Base-by-base conservation (phyloP, 2,888 invertebrate genomes). In the Arge pagana region DNA sequence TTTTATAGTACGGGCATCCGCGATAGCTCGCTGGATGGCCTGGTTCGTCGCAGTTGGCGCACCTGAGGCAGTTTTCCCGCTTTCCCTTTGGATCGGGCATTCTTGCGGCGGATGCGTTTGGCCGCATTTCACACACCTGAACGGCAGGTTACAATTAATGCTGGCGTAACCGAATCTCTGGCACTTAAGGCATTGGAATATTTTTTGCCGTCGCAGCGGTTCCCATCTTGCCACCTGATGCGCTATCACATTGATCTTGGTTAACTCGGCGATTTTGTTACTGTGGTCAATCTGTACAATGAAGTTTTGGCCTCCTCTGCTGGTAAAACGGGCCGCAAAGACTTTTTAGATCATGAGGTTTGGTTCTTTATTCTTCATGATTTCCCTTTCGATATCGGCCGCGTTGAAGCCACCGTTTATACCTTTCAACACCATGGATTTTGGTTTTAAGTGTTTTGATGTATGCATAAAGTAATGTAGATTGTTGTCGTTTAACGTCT, bases 71-170 rank as follows among this genome's bases (percentile, higher is more conserved):
- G 7, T 19, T 16, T n/a, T n/a, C n/a, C 11, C 15, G 6, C 10
- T 19, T 18, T 16, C 11, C 7, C 6, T 5, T 13, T 13, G 10
- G 8, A 35, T 7, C 10, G 10, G 8, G 11, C 39, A 39, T 39
- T 39, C 15, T 11, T 21, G 18, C 7, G 39, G 39, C 10, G 15
- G 10, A 15, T 39, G 39, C 7, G 15, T 10, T 6, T 39, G 7
- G 19, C 6, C 18, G 39, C 39, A 39, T 39, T 39, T 39, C 7
- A 39, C 13, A 21, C 39, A 39, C 19, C 39, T 39, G 19, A 18
- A 39, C 11, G 15, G 18, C 18, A 39, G 10, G 11, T 39, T 39
- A 39, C 39, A 18, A 16, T 39, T 39, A 15, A 13, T 16, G 5
- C 18, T 15, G 13, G 11, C 13, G 11, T 39, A 21, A 11, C 19